phyloP scores from a whole-genome alignment of 1,140 invertebrate genomes.

The Drosophila repletoides region DNA sequence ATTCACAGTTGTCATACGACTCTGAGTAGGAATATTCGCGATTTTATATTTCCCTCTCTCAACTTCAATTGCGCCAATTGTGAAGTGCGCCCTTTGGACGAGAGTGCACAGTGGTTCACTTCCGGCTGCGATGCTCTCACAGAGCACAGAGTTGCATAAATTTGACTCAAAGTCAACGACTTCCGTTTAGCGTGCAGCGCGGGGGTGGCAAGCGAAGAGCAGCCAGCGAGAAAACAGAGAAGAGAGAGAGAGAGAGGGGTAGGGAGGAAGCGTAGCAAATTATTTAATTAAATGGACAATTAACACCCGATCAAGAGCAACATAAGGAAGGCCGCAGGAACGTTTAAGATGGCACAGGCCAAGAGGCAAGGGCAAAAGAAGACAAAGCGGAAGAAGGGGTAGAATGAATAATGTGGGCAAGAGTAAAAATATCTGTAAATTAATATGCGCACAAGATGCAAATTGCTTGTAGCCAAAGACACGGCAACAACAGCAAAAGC shows the following conservation, averaged over 20 bases:
- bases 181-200: slow-evolving; percentile 62
- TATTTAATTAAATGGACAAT: slow-evolving; percentile 81
- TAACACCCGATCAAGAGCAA: slow-evolving; percentile 67
- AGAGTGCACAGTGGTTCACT: slow-evolving; percentile 44
- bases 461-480: slow-evolving; percentile 78
- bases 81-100: slow-evolving; percentile 39
- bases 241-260: slow-evolving; percentile 5
- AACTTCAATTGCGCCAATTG: slow-evolving; percentile 46
- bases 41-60: slow-evolving; percentile 22
- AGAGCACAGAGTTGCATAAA: slow-evolving; percentile 24
- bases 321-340: slow-evolving; percentile 12
- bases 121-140: slow-evolving; percentile 50
- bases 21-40: too few relatives aligned
- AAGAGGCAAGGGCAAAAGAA: slow-evolving; percentile 14
- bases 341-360: slow-evolving; percentile 31
- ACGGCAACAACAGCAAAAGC: slow-evolving; percentile 40
- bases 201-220: too few relatives aligned
- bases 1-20: too few relatives aligned
- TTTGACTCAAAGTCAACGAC: slow-evolving; percentile 77
- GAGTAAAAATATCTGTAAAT: slow-evolving; percentile 79
- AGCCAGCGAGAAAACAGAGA: neutral
- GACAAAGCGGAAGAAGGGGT: neutral
- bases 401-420: slow-evolving; percentile 70
- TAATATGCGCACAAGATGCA: slow-evolving; percentile 81
- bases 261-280: slow-evolving; percentile 61